Percentiles rank a stretch among this genome's conserved stretches.
Evolutionary conservation across 2,888 invertebrate species (phyloP).

Genomic region (Chloroclystis v-ata): DNA sequence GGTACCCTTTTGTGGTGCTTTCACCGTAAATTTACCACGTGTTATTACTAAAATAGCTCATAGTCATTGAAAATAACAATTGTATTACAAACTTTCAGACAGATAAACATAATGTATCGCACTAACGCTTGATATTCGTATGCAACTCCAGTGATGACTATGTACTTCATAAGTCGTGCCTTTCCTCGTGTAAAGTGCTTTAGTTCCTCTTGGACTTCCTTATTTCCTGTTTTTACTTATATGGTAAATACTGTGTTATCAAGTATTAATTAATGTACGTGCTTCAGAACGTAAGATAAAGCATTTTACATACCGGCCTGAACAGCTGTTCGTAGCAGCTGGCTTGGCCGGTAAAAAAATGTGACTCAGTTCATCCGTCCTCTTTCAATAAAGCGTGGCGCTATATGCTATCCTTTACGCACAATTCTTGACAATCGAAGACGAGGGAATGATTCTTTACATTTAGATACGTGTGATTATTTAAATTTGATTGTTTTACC

Average conservation of each 20-base stretch:
- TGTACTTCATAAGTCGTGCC: too few relatives aligned
- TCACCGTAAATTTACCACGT: conserved; percentile 49
- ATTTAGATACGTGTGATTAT: too few relatives aligned
- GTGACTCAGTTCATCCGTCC: conserved; percentile 52
- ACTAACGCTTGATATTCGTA: too few relatives aligned
- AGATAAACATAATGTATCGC: too few relatives aligned
- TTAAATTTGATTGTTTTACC: too few relatives aligned
- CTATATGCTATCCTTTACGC: conserved; percentile 50
- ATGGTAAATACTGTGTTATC: neutral
- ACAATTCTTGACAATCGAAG: conserved; percentile 26
- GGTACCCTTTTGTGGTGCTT: conserved; percentile 62
- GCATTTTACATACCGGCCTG: conserved; percentile 47
- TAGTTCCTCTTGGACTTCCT: too few relatives aligned
- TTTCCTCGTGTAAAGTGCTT: too few relatives aligned
- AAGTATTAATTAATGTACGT: neutral
- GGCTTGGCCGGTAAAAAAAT: conserved; percentile 60
- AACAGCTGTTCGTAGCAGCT: conserved; percentile 77
- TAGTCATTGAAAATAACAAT: neutral
- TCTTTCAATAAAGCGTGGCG: conserved; percentile 49
- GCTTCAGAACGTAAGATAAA: neutral
- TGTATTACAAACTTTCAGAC: too few relatives aligned
- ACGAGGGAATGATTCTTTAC: neutral
- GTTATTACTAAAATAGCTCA: conserved; percentile 19
- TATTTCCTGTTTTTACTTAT: neutral
- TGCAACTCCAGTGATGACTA: too few relatives aligned